phyloP scores from a whole-genome alignment of 2,888 invertebrate species.

The Drosophila mettleri region DNA sequence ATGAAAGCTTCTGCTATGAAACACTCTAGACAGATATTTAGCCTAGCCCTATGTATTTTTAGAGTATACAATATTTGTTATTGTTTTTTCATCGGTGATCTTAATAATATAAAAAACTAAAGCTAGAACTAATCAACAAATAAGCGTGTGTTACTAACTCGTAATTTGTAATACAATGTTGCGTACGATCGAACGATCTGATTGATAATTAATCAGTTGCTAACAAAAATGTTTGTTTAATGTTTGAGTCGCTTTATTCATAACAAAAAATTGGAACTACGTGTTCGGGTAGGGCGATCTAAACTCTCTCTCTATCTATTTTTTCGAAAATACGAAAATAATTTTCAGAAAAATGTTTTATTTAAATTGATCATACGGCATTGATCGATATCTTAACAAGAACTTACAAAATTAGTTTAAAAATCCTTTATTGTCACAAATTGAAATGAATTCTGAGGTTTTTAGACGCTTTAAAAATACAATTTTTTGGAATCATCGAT shows the following conservation, averaged over 20 bases:
- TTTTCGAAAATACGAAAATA: constrained; percentile 10
- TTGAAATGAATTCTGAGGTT: constrained; percentile 34
- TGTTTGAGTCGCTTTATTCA: constrained; percentile 33
- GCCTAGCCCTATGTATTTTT: constrained; percentile 23
- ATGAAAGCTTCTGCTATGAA: constrained; percentile 39
- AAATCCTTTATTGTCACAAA: constrained; percentile 74
- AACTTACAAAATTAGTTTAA: constrained; percentile 54
- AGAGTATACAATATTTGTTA: constrained; percentile 30
- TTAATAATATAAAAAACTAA: constrained; percentile 74
- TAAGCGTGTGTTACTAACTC: constrained; percentile 82
- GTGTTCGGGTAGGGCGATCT: constrained; percentile 47
- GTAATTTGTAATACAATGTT: constrained; percentile 81
- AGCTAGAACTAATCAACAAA: constrained; percentile 83
- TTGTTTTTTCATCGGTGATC: constrained; percentile 40
- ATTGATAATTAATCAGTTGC: constrained; percentile 56
- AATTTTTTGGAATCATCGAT: constrained; percentile 15
- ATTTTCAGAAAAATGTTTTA: constrained; percentile 44
- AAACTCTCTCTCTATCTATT: constrained; percentile 7
- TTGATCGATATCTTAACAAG: constrained; percentile 57
- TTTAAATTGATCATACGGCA: constrained; percentile 16
- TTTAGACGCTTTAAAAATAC: constrained; percentile 47
- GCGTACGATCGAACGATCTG: constrained; percentile 47
- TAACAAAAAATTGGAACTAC: constrained; percentile 47
- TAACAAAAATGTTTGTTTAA: constrained; percentile 50
- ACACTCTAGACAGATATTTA: constrained; percentile 39